Percentiles rank a stretch among this genome's conserved stretches.
These are phyloP conservation scores for Proterorhinus semilunaris DNA, from an alignment of 2,113 vertebrate genomes.

Conservation along the genomic window DNA sequence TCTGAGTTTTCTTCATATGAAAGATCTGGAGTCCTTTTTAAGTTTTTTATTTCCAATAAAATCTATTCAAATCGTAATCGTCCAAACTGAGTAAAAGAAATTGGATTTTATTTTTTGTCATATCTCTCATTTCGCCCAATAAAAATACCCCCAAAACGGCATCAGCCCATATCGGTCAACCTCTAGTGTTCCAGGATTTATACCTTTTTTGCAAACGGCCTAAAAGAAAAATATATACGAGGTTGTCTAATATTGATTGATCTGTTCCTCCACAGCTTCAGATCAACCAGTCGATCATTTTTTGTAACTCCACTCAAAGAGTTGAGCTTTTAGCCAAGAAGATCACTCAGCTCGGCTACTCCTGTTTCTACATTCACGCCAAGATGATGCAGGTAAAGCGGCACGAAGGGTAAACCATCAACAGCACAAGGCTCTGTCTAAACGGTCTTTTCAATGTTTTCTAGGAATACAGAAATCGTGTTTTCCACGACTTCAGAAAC, in stretches of 20 bases:
- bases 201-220: too few species aligned
- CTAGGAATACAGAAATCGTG: conserved; percentile 77
- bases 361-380: conserved; percentile 83
- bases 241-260: not conserved
- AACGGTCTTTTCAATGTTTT: not conserved
- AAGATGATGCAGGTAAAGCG: conserved; percentile 81
- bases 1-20: too few species aligned
- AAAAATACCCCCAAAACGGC: too few species aligned
- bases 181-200: too few species aligned
- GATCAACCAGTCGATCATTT: conserved; percentile 84
- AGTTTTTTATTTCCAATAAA: too few species aligned
- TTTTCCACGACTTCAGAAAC: conserved; percentile 81
- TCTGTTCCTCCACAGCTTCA: conserved; percentile 68
- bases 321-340: conserved; percentile 82
- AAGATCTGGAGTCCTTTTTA: too few species aligned
- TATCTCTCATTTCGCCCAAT: too few species aligned
- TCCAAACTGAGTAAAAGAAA: too few species aligned
- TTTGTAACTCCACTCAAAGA: conserved; percentile 82
- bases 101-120: too few species aligned
- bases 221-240: too few species aligned
- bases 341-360: conserved; percentile 81
- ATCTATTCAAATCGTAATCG: too few species aligned
- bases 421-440: not conserved
- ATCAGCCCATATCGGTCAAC: too few species aligned
- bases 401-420: not conserved